Conservation (phyloP, 2,888 invertebrate genomes). For the Parthenolecanium corni region DNA sequence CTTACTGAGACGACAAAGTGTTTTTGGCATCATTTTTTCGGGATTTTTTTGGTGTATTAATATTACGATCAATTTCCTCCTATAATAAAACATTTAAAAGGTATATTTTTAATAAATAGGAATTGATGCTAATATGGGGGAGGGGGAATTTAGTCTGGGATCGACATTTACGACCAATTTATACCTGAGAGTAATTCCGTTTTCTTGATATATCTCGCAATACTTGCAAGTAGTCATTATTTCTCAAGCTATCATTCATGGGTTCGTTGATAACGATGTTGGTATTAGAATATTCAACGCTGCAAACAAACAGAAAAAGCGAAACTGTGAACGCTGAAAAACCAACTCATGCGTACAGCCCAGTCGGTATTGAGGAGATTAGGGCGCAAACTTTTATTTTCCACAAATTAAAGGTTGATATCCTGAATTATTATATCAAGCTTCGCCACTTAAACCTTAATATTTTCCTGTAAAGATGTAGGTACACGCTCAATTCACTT, state of each 20-base stretch:
- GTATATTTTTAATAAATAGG: background rate
- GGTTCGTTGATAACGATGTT: background rate
- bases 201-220: slow-evolving; percentile 16
- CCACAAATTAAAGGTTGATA: no score
- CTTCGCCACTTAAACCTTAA: no score
- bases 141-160: no score
- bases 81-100: background rate
- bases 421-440: no score
- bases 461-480: no score
- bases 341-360: background rate
- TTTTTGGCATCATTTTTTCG: slow-evolving; percentile 16
- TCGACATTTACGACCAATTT: no score
- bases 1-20: slow-evolving; percentile 4
- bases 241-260: background rate
- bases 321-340: background rate
- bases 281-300: background rate
- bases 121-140: background rate
- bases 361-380: background rate
- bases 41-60: slow-evolving; percentile 20
- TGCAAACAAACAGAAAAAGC: background rate
- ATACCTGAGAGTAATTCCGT: slow-evolving; percentile 11
- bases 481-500: no score
- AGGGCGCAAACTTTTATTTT: no score
- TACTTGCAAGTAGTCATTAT: background rate
- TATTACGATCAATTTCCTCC: slow-evolving; percentile 18